Conservation (phyloP, 2,888 invertebrate genomes). For the Melipona bicolor region DNA sequence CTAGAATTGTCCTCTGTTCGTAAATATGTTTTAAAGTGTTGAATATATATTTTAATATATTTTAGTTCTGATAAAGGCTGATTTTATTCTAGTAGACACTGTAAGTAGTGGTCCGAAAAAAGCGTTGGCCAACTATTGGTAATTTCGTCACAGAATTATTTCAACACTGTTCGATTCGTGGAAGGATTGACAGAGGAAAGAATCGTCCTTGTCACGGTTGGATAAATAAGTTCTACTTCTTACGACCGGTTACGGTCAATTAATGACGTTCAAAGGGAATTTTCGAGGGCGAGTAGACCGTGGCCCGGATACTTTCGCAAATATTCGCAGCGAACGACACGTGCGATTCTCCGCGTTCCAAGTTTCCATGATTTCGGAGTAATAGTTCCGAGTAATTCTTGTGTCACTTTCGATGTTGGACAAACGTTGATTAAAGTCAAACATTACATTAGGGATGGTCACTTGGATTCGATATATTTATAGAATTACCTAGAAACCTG, state of each 20-base stretch:
- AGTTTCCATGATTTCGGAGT: neutral
- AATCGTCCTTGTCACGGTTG: neutral
- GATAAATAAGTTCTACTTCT: neutral
- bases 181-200: neutral
- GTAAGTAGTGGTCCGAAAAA: too few species aligned
- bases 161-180: conserved; percentile 9
- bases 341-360: neutral
- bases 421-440: conserved; percentile 18
- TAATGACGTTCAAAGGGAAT: conserved; percentile 50
- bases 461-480: conserved; percentile 12
- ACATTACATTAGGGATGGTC: conserved; percentile 16
- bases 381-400: neutral
- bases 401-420: neutral
- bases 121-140: neutral
- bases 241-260: neutral
- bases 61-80: too few species aligned
- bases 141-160: neutral
- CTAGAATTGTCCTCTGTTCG: too few species aligned
- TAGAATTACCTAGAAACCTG: conserved; percentile 2
- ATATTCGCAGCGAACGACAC: conserved; percentile 33
- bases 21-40: too few species aligned
- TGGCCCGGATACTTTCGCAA: conserved; percentile 63
- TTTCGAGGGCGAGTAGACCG: conserved; percentile 47
- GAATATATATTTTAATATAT: too few species aligned
- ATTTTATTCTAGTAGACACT: too few species aligned